phyloP scores from a whole-genome alignment of 2,888 invertebrate species.

The Eumerus sabulonum region DNA sequence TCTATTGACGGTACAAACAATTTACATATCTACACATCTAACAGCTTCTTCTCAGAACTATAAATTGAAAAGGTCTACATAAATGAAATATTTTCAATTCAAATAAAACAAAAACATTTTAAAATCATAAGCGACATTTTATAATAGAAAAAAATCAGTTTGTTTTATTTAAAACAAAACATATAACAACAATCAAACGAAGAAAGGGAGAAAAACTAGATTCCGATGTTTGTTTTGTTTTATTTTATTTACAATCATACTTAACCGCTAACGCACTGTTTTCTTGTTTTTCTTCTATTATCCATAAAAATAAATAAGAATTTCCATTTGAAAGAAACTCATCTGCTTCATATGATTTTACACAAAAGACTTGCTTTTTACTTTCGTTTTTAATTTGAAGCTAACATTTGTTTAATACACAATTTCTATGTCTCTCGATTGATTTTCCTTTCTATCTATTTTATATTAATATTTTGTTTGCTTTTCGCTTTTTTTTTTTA shows the following conservation, averaged over 20 bases:
- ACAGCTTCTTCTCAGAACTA: constrained; percentile 4
- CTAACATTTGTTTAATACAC: constrained; percentile 47
- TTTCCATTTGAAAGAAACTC: constrained; percentile 31
- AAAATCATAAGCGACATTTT: constrained; percentile 41
- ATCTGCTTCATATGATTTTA: constrained; percentile 31
- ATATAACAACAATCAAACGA: constrained; percentile 2
- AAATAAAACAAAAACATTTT: constrained; percentile 24
- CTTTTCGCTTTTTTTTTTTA: constrained; percentile 32
- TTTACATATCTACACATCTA: constrained; percentile 7
- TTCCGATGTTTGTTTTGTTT: constrained; percentile 29
- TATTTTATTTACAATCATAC: constrained; percentile 59
- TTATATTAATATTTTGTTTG: constrained; percentile 48
- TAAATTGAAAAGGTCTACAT: constrained; percentile 7
- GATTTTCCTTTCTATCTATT: constrained; percentile 28
- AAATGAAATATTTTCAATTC: constrained; percentile 1
- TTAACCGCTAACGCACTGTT: constrained; percentile 49
- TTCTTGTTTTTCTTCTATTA: constrained; percentile 12
- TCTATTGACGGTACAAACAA: constrained; percentile 17
- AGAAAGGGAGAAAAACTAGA: constrained; percentile 41
- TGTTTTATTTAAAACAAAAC: too few relatives aligned
- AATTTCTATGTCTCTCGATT: constrained; percentile 30
- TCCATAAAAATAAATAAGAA: constrained; percentile 64
- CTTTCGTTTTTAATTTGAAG: constrained; percentile 44
- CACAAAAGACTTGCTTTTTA: constrained; percentile 2
- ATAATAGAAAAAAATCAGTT: too few relatives aligned